Base-by-base conservation (phyloP, 1,140 invertebrate species). In the Sitodiplosis mosellana region DNA sequence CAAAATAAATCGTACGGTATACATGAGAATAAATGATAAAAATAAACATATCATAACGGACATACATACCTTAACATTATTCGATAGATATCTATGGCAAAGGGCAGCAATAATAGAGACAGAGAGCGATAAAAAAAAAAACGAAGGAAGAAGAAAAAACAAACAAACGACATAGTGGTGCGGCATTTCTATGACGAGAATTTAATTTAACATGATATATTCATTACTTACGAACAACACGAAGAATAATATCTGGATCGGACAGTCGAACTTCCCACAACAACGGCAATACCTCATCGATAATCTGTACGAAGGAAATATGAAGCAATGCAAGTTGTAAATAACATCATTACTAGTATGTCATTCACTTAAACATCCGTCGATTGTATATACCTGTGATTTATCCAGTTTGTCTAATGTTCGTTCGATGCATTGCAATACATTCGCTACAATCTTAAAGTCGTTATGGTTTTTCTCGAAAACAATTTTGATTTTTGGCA, bases 281-380 rank as follows among this genome's bases (percentile, higher is more conserved):
- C 48, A 95, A 73, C 1, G 90, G 91, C 52, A 96, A 72, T 0
- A 97, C 86, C 53, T 92, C 84, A 54, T 95, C 91, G 51, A 92
- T 77, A 43, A 96, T 88, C 56, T 73, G 61, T 19, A 42, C 27
- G 27, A 27, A 27, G 15, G 6, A 27, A 2, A 18, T 45, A 27
- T 22, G 33, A 12, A 33, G 5, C 17, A 38, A 38, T 38, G 12
- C 17, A n/a, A 38, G 17, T 38, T 12, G 36, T n/a, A 14, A 38
- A 38, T 38, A 38, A 38, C 27, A 27, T 27, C 27, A 10, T 27
- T 27, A n/a, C n/a, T n/a, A n/a, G n/a, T 38, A 12, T n/a, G 12
- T n/a, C 12, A 17, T 38, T 38, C 36, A 38, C 14, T 38, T n/a
- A 6, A 38, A 38, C 14, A 14, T 27, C 27, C 10, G 4, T 27